These are phyloP conservation scores for Xiphophorus couchianus DNA, from an alignment of 2,113 vertebrate genomes.

Conservation along the genomic window DNA sequence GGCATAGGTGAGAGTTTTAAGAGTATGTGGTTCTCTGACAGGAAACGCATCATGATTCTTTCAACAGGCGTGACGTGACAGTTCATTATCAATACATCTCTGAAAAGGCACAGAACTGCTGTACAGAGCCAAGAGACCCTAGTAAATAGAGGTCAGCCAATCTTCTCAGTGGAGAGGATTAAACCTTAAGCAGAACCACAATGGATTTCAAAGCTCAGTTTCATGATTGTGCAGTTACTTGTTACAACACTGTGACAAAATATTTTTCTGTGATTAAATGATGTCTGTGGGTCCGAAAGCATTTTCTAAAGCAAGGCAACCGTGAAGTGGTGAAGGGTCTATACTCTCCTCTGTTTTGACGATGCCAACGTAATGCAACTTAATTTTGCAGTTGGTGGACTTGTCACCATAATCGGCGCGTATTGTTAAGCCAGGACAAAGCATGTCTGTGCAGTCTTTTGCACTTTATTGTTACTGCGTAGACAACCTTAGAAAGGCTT, in stretches of 20 bases:
- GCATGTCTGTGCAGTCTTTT: neutral
- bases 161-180: conserved; percentile 47
- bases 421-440: neutral
- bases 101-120: conserved; percentile 50
- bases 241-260: conserved; percentile 14
- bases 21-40: neutral
- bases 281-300: neutral
- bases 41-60: conserved; percentile 17
- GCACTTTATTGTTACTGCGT: neutral
- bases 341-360: neutral
- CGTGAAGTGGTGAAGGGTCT: neutral
- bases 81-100: conserved; percentile 41
- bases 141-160: conserved; percentile 70
- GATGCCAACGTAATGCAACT: neutral
- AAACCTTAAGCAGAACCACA: conserved; percentile 41
- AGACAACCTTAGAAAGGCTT: neutral
- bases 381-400: neutral
- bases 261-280: neutral
- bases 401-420: neutral
- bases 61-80: conserved; percentile 31
- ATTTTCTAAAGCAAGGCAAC: neutral
- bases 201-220: conserved; percentile 38
- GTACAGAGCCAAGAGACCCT: conserved; percentile 44
- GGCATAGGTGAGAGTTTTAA: neutral
- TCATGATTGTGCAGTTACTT: neutral